Evolutionary conservation across 2,113 vertebrate species (phyloP).

Genomic region (Myxocyprinus asiaticus): DNA sequence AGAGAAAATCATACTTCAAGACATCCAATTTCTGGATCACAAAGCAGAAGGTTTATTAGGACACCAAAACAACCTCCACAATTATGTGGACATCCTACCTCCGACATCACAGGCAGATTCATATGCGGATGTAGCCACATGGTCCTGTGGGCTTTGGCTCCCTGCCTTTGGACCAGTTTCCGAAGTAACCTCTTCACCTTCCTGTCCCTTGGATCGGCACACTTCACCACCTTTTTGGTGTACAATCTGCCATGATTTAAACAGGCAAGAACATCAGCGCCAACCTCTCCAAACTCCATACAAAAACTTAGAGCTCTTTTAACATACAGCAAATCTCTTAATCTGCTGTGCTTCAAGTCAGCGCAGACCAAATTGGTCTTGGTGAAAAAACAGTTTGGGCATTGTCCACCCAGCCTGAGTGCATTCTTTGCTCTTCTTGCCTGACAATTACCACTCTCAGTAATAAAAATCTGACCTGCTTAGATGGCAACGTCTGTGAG

Average conservation of each 20-base stretch:
- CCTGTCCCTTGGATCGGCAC: conserved; percentile 77
- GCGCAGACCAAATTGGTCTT: conserved; percentile 11
- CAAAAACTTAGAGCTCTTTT: background rate
- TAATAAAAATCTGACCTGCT: conserved; percentile 74
- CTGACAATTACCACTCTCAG: conserved; percentile 63
- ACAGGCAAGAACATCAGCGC: conserved; percentile 25
- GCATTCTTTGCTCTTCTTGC: conserved; percentile 61
- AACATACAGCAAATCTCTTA: conserved; percentile 21
- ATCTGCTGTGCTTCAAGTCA: conserved; percentile 28
- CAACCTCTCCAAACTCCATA: background rate
- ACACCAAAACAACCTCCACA: background rate
- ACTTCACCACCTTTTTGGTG: conserved; percentile 80
- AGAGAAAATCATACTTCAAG: background rate
- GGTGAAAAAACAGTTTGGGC: conserved; percentile 21
- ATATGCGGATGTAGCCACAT: conserved; percentile 72
- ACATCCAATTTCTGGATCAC: background rate
- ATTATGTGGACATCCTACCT: conserved; percentile 59
- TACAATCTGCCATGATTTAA: conserved; percentile 71
- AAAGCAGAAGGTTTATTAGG: background rate
- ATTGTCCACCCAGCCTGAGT: conserved; percentile 33
- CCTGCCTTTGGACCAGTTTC: conserved; percentile 71
- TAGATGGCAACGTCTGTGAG: conserved; percentile 67
- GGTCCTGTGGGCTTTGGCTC: conserved; percentile 66
- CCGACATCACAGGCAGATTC: conserved; percentile 78
- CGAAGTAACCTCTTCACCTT: conserved; percentile 78